Base-by-base conservation (phyloP, 2,888 invertebrate genomes). In the Sarcophaga rosellei region DNA sequence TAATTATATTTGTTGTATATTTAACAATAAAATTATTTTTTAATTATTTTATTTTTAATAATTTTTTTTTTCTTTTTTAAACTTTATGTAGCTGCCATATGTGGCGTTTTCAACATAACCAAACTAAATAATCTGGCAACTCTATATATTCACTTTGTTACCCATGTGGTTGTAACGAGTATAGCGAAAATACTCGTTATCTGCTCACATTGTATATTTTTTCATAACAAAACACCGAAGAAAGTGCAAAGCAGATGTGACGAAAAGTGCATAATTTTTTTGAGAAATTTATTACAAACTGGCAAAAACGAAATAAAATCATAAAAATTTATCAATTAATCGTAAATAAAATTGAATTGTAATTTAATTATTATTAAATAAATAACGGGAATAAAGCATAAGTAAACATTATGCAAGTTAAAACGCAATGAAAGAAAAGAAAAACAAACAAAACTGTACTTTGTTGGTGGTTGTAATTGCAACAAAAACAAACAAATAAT, bases 231-330 rank as follows among this genome's bases (percentile, higher is more conserved):
- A 83, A 86, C 76, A 80, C 45, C 66, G 86, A 86, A 86, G 82
- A 86, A 83, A 86, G 83, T 86, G 80, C 77, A 86, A 83, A 86
- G 86, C 83, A 86, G 83, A 83, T 81, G 70, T 73, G 69, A 76
- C 76, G 59, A 78, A 83, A 83, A 86, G 83, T 86, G 86, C 86
- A 86, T 83, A 86, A 70, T 77, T 83, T 83, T 83, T 69, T 62
- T 61, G 10, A 4, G 65, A 4, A 53, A 47, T 74, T 63, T 75
- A n/a, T n/a, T 44, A 23, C 59, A 59, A 72, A 72, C 12, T 35
- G 57, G 2, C 3, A 25, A 25, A 57, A 53, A 61, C 3, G 21
- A 53, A n/a, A 4, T 59, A 61, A 74, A 65, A 45, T 25, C 15
- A 15, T 3, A 20, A 68, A 69, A 12, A 62, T 15, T 47, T 70